Evolutionary conservation across 2,797 vertebrate species (phyloP).

Genomic region (Arvicola amphibius): DNA sequence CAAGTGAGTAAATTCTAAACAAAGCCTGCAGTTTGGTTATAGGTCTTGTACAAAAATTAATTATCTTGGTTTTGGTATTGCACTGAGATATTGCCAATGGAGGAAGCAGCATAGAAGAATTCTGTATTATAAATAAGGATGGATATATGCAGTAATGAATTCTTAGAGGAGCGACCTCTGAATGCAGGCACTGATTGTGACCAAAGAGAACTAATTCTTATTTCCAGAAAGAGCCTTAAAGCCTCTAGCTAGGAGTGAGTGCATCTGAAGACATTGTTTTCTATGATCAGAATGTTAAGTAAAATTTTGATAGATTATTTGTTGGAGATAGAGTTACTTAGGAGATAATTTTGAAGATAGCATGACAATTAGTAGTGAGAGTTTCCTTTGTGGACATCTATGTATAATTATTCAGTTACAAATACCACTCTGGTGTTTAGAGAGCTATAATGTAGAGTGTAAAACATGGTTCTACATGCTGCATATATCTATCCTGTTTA

Average conservation of each 20-base stretch:
- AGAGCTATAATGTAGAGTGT: not conserved
- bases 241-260: not conserved
- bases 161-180: not conserved
- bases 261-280: not conserved
- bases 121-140: not conserved
- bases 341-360: not conserved
- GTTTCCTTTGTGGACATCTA: not conserved
- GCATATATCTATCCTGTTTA: not conserved
- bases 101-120: not conserved
- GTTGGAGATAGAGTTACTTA: not conserved
- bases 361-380: not conserved
- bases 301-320: not conserved
- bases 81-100: not conserved
- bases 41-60: not conserved
- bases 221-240: not conserved
- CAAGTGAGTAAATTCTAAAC: not conserved
- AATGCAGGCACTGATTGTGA: not conserved
- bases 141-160: not conserved
- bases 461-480: not conserved
- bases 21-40: not conserved
- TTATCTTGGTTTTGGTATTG: not conserved
- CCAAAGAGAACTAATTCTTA: not conserved
- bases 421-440: not conserved
- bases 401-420: not conserved
- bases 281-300: not conserved